Conservation (phyloP, 2,888 invertebrate genomes). For the Seira ritae region DNA sequence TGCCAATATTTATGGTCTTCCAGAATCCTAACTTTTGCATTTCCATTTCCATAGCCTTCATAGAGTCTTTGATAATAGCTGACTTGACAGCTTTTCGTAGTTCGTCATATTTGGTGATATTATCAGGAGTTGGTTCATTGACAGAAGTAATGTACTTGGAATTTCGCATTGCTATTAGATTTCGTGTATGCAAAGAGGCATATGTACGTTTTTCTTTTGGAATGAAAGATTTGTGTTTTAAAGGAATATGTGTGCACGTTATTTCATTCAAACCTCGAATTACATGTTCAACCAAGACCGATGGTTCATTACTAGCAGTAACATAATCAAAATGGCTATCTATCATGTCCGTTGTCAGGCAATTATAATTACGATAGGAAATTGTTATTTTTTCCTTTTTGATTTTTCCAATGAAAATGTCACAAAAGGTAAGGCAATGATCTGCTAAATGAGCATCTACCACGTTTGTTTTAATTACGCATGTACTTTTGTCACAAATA, state of each 20-base stretch:
- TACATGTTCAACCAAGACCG: too few relatives aligned
- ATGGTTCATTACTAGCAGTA: too few relatives aligned
- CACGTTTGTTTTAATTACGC: background rate
- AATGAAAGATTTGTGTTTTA: background rate
- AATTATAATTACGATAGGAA: background rate
- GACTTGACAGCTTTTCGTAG: background rate
- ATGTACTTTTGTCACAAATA: background rate
- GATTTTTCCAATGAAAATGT: background rate
- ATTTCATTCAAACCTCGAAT: background rate
- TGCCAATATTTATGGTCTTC: background rate
- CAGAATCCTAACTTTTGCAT: background rate
- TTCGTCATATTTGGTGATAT: background rate
- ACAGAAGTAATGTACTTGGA: background rate
- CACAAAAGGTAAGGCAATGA: background rate
- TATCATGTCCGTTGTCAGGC: background rate
- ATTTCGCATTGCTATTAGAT: background rate
- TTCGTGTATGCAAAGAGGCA: background rate
- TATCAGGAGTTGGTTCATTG: background rate
- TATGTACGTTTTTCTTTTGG: background rate
- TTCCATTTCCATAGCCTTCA: too few relatives aligned
- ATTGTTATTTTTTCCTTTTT: background rate
- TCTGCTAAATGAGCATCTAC: conserved; percentile 27
- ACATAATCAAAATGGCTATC: background rate
- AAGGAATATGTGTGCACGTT: background rate
- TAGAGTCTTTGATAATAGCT: too few relatives aligned